Evolutionary conservation across 1,140 invertebrate species (phyloP).

Genomic region (Caenorhabditis remanei): DNA sequence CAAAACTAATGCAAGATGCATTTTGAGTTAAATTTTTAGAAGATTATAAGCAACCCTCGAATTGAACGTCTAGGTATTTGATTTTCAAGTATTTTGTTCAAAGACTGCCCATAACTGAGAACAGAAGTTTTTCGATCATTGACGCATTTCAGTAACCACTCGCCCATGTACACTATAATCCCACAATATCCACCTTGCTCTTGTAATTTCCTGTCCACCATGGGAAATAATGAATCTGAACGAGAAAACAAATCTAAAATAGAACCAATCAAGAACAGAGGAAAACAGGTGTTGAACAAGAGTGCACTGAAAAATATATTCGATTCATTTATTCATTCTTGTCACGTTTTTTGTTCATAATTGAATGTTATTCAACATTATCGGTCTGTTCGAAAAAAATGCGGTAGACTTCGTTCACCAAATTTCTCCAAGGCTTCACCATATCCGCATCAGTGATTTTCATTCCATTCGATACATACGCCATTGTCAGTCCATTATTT

Average conservation of each 20-base stretch:
- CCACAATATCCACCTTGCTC: too few relatives aligned
- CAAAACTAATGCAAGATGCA: too few relatives aligned
- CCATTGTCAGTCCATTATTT: slow-evolving; percentile 60
- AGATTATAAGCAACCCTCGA: too few relatives aligned
- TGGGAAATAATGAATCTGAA: too few relatives aligned
- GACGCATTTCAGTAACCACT: too few relatives aligned
- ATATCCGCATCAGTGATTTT: slow-evolving; percentile 64
- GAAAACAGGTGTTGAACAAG: not conserved
- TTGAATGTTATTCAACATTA: not conserved
- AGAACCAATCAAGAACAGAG: not conserved
- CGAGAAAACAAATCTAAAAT: not conserved
- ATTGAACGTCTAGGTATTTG: too few relatives aligned
- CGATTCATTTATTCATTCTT: slow-evolving; percentile 12
- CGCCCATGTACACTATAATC: too few relatives aligned
- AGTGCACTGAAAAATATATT: not conserved
- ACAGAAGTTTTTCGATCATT: too few relatives aligned
- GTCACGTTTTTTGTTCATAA: not conserved
- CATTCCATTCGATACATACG: slow-evolving; percentile 65
- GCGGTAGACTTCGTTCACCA: slow-evolving; percentile 44
- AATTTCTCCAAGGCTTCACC: slow-evolving; percentile 56
- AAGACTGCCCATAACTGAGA: too few relatives aligned
- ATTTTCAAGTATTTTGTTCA: too few relatives aligned
- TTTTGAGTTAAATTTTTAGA: too few relatives aligned
- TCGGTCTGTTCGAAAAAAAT: slow-evolving; percentile 47
- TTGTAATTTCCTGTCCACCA: too few relatives aligned